phyloP scores from a whole-genome alignment of 1,140 invertebrate genomes.

The Drosophila takahashii region DNA sequence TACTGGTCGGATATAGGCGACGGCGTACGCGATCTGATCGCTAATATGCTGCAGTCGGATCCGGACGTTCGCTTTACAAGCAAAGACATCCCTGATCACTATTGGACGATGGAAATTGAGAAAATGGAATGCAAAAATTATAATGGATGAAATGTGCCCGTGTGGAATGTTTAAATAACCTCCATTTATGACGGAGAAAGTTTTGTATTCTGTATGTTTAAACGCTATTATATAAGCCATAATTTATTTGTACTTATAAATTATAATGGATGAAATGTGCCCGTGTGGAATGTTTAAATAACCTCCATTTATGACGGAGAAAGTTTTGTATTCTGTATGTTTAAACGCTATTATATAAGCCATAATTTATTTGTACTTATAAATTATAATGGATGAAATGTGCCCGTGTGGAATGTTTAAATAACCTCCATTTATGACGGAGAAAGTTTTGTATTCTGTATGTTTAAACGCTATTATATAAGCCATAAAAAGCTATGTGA shows the following conservation, averaged over 20 bases:
- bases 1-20: conserved; percentile 97
- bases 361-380: conserved; percentile 71
- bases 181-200: conserved; percentile 17
- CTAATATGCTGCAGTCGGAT: conserved; percentile 95
- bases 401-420: conserved; percentile 46
- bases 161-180: conserved; percentile 38
- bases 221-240: conserved; percentile 57
- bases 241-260: conserved; percentile 71
- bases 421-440: neutral
- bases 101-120: conserved; percentile 88
- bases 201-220: conserved; percentile 73
- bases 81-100: conserved; percentile 96
- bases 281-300: conserved; percentile 42
- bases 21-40: conserved; percentile 94
- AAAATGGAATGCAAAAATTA: conserved; percentile 46
- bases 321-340: conserved; percentile 71
- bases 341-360: conserved; percentile 59
- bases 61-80: conserved; percentile 95
- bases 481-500: conserved; percentile 22
- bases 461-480: conserved; percentile 62
- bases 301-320: conserved; percentile 7
- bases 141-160: conserved; percentile 61
- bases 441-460: conserved; percentile 69
- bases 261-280: conserved; percentile 64
- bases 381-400: conserved; percentile 65